Evolutionary conservation across 2,888 invertebrate species (phyloP), one percentile per base, ranked within the genome.

Genomic region (Dyspetes luteomarginatus): DNA sequence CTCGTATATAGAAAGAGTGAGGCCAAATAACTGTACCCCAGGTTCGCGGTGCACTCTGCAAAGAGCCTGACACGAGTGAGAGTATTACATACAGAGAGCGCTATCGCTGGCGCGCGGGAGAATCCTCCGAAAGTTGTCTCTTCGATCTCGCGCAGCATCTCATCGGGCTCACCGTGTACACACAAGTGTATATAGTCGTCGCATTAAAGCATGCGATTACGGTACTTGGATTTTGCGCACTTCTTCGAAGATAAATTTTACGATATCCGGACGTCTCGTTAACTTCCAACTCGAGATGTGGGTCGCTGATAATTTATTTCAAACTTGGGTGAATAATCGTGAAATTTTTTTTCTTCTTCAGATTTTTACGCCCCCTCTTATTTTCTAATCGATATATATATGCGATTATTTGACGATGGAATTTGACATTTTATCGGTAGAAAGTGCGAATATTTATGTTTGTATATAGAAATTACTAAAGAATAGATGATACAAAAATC

Each of bases 21-120:
- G 87, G 87, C 84, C 87, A 88, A 87, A 84, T 88, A 88, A 89
- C 88, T 87, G 88, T 89, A 88, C 83, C 84, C 78, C 79, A 85
- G 72, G 79, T 71, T 83, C 80, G 83, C 78, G 78, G 78, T 77
- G 19, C 64, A 56, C 55, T 69, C 75, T 81, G 74, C 68, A 72
- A 72, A 71, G 79, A 56, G 45, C 22, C 69, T 19, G 56, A 56
- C 45, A 56, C 22, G 64, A 24, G 22, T 36, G 58, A n/a, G n/a
- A n/a, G n/a, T n/a, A n/a, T n/a, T n/a, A 30, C 17, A n/a, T 24
- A 28, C 17, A 68, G 30, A 43, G 26, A 24, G 55, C 41, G 55
- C 22, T n/a, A n/a, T n/a, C n/a, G n/a, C n/a, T n/a, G n/a, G n/a
- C n/a, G n/a, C 19, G n/a, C 9, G 55, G 50, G 45, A 45, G 58